These are phyloP conservation scores for Tenthredo notha DNA, from an alignment of 2,888 invertebrate genomes.

Conservation along the genomic window DNA sequence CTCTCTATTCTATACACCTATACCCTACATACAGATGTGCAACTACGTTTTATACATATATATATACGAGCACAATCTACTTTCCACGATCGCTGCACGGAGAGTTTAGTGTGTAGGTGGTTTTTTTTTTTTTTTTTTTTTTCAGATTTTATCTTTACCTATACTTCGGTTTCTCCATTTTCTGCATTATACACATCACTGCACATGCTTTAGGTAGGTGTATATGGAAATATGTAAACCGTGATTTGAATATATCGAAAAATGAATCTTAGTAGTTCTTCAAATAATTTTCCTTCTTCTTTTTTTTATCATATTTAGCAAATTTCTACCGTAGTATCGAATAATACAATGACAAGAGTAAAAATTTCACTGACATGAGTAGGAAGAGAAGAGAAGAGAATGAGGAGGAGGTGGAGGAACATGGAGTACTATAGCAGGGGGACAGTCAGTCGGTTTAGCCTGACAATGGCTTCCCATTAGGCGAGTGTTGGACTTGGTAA, in stretches of 20 bases:
- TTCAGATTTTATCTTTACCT: not conserved
- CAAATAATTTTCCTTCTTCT: not conserved
- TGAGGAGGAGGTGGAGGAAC: constrained; percentile 61
- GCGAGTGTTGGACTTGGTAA: constrained; percentile 10
- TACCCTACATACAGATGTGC: not conserved
- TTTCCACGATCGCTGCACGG: not conserved
- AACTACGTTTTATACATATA: not conserved
- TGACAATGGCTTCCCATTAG: constrained; percentile 47
- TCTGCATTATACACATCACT: not conserved
- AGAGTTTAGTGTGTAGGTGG: not conserved
- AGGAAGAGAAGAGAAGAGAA: constrained; percentile 59
- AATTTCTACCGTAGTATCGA: not conserved
- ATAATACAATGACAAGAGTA: constrained; percentile 61
- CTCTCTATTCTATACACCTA: not conserved
- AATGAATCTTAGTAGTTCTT: not conserved
- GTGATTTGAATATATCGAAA: not conserved
- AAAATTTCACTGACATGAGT: constrained; percentile 68
- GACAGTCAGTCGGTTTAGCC: constrained; percentile 29
- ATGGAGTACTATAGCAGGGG: constrained; percentile 52
- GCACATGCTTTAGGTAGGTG: not conserved
- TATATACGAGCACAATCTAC: not conserved
- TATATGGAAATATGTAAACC: not conserved
- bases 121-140: not conserved
- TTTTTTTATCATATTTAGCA: too few relatives aligned
- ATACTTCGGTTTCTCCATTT: not conserved